A percentile compares a stretch with the other conserved stretches of the same genome.
These are phyloP conservation scores for Macrobrachium nipponense DNA, from an alignment of 1,140 invertebrate genomes.

Conservation along the genomic window DNA sequence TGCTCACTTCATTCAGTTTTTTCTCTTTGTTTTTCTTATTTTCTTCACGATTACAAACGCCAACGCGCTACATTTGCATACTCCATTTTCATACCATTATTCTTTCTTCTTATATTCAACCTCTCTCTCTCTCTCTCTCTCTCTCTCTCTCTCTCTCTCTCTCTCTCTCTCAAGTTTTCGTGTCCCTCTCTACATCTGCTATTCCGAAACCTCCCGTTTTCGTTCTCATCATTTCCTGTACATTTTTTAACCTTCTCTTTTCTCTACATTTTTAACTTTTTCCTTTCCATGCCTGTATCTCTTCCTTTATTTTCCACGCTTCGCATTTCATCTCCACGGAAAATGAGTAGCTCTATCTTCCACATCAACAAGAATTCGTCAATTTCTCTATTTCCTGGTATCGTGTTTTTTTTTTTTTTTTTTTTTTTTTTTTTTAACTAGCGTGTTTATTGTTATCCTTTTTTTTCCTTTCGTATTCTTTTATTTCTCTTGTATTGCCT, in stretches of 20 bases:
- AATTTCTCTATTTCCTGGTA: not conserved
- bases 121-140: too few species aligned
- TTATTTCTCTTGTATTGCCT: too few species aligned
- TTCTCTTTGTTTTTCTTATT: not conserved
- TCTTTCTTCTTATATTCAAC: not conserved
- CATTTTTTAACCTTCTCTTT: not conserved
- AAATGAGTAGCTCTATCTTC: too few species aligned
- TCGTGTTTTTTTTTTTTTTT: not conserved
- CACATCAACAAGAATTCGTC: not conserved
- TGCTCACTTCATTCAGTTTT: not conserved
- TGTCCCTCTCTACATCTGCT: not conserved
- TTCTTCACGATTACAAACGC: not conserved
- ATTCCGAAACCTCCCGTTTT: not conserved
- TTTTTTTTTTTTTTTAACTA: not conserved
- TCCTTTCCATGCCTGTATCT: not conserved
- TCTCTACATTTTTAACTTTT: not conserved
- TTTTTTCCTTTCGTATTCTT: too few species aligned
- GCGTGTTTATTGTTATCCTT: not conserved
- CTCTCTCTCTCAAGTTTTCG: too few species aligned
- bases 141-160: too few species aligned
- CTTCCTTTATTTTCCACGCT: not conserved
- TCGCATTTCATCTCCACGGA: not conserved
- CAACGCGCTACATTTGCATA: not conserved
- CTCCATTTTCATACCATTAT: not conserved
- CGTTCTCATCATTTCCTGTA: not conserved